Base-by-base conservation (phyloP, 2,797 vertebrate genomes). In the Miichthys miiuy region DNA sequence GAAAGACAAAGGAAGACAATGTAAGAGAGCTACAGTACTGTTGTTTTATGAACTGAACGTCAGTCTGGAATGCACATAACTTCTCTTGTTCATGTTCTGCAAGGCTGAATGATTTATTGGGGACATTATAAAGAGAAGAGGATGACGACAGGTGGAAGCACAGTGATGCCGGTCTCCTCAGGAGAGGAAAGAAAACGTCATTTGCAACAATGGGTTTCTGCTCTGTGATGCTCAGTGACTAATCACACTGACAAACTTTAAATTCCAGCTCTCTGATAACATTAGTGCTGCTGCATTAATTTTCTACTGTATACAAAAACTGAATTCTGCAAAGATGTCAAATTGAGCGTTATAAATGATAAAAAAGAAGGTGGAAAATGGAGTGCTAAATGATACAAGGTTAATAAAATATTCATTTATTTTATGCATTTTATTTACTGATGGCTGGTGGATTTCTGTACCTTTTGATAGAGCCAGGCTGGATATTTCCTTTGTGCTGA, bases 41-140 rank as follows among this genome's bases (percentile, higher is more conserved):
- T 16, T 5, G 18, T 62, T 30, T 25, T 23, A 72, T 34, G 6
- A 48, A 20, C 41, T 47, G 46, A 79, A 44, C 47, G 51, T 51
- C 17, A 27, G 46, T 23, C 41, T 65, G 50, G 4, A 48, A 44
- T 41, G 18, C 4, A 63, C 67, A 70, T 16, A 30, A 65, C 68
- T 54, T 80, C 52, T 65, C 54, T 38, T 68, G 23, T 67, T 82
- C 52, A 6, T 51, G 58, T 56, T 85, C 75, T 60, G 68, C 64
- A 81, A 62, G 55, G 54, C 64, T 79, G 58, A 72, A 83, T 82
- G 63, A 86, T 79, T 72, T 61, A 56, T 61, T 20, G 25, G 34
- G 42, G 25, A 48, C 12, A 25, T 57, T 79, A 72, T 66, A 51
- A 69, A 10, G n/a, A 71, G 61, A 27, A 42, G 60, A 76, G 34